Percentiles rank a stretch among this genome's conserved stretches.
Conservation (phyloP, 2,113 vertebrate species). For the Mesitornis unicolor region DNA sequence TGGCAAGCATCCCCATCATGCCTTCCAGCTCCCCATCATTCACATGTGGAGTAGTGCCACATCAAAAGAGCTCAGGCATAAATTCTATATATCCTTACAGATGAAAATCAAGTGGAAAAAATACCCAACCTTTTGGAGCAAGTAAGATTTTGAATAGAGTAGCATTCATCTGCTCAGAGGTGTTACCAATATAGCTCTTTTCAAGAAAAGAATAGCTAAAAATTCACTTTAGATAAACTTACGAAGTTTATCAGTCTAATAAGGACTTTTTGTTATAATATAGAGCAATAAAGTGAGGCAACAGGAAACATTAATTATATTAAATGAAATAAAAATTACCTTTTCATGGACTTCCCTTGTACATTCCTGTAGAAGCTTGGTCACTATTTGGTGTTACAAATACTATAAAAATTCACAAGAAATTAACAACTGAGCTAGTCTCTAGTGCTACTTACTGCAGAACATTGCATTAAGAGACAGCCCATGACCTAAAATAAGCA, state of each 20-base stretch:
- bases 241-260: neutral
- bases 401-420: neutral
- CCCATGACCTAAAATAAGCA: neutral
- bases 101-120: slow-evolving; percentile 52
- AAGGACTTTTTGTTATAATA: neutral
- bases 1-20: slow-evolving; percentile 48
- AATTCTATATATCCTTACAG: slow-evolving; percentile 60
- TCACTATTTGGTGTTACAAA: neutral
- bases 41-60: slow-evolving; percentile 57
- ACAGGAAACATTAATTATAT: neutral
- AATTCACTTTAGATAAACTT: neutral
- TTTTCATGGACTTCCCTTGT: neutral
- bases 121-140: neutral
- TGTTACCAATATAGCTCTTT: neutral
- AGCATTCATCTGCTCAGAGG: neutral
- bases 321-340: neutral
- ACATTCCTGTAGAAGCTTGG: neutral
- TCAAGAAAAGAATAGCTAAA: neutral
- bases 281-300: neutral
- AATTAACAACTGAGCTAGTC: neutral
- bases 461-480: neutral
- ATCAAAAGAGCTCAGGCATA: slow-evolving; percentile 66
- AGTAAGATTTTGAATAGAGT: neutral
- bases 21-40: slow-evolving; percentile 59
- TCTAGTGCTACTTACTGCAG: neutral